Evolutionary conservation across 1,140 invertebrate species (phyloP).

Genomic region (Magallana gigas): DNA sequence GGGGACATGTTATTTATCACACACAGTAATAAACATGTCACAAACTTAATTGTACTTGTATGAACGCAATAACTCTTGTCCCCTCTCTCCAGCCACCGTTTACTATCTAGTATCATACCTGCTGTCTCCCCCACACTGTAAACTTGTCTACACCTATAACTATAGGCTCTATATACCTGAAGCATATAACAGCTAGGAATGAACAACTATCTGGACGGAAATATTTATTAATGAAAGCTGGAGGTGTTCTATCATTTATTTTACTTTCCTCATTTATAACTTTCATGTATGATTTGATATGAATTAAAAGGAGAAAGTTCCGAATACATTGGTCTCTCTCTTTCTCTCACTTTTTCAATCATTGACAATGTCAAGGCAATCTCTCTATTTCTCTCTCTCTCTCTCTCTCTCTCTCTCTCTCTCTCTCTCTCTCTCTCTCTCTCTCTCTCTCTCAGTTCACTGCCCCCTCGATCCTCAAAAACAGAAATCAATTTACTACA

Average conservation of each 20-base stretch:
- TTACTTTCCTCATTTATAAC: too few relatives aligned
- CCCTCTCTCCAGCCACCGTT: not conserved
- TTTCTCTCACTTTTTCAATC: too few relatives aligned
- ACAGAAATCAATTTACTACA: constrained; percentile 32
- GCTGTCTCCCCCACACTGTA: not conserved
- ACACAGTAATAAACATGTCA: constrained; percentile 1
- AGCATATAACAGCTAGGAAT: not conserved
- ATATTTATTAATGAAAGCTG: not conserved
- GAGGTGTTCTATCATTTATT: too few relatives aligned
- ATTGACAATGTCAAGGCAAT: too few relatives aligned
- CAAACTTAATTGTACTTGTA: constrained; percentile 3
- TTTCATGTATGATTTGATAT: too few relatives aligned
- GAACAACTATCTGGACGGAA: not conserved
- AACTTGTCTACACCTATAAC: not conserved
- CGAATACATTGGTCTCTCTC: too few relatives aligned
- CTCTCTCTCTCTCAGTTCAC: not conserved
- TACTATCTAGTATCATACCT: not conserved
- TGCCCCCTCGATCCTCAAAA: not conserved
- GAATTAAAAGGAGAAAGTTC: too few relatives aligned
- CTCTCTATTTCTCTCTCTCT: too few relatives aligned
- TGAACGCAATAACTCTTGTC: not conserved
- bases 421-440: not conserved
- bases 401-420: not conserved
- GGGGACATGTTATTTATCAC: not conserved
- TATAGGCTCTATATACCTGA: not conserved